Percentiles rank a stretch among this genome's conserved stretches.
phyloP scores from a whole-genome alignment of 92 coral and sea anemone genomes.

The Porites evermanni region DNA sequence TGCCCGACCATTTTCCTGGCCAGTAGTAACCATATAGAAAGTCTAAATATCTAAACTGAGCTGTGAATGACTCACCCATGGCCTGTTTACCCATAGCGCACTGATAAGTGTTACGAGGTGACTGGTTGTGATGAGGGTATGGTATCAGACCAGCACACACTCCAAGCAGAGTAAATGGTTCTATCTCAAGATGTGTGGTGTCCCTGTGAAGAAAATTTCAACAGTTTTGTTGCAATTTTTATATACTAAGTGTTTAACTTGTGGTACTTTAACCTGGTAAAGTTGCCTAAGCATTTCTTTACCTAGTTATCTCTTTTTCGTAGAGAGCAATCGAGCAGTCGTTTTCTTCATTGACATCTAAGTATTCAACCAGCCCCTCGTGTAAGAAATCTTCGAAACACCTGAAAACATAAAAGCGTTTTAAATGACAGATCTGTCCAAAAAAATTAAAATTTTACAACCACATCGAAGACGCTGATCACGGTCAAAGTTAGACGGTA shows the following conservation, averaged over 20 bases:
- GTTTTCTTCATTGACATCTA: constrained; percentile 97
- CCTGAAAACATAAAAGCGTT: constrained; percentile 38
- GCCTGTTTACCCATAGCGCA: constrained; percentile 99
- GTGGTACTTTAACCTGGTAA: background rate
- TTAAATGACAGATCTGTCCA: too few relatives aligned
- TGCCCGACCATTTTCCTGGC: too few relatives aligned
- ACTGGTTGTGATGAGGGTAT: constrained; percentile 97
- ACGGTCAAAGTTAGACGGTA: too few relatives aligned
- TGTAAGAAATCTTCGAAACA: constrained; percentile 95
- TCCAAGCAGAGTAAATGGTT: constrained; percentile 92
- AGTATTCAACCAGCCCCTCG: constrained; percentile 91
- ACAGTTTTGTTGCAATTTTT: background rate
- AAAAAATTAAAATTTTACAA: too few relatives aligned
- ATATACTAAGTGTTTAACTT: too few relatives aligned
- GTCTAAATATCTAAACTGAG: background rate
- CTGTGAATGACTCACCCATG: constrained; percentile 78
- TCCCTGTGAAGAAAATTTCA: constrained; percentile 48
- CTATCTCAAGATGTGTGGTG: constrained; percentile 97
- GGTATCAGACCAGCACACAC: constrained; percentile 97
- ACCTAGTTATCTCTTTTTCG: constrained; percentile 87
- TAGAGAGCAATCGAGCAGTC: constrained; percentile 91
- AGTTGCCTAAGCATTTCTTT: background rate
- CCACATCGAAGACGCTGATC: too few relatives aligned
- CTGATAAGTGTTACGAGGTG: constrained; percentile 96
- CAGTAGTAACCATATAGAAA: too few relatives aligned